Conservation (phyloP, 2,888 invertebrate genomes). For the Thereva unica region DNA sequence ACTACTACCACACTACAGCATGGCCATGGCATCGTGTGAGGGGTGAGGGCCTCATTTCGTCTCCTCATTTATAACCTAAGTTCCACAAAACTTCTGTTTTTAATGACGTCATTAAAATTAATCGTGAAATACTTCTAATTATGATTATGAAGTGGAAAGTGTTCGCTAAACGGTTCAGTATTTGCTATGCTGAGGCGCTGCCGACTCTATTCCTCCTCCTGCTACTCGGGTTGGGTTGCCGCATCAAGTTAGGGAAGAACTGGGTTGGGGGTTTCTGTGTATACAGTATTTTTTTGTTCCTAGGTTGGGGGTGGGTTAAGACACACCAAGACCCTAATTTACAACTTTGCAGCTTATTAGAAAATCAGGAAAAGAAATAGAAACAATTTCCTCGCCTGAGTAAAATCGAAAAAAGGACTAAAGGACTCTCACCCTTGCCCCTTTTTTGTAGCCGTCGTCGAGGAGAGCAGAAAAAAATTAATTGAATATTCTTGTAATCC, state of each 20-base stretch:
- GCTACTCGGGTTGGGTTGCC: too few relatives aligned
- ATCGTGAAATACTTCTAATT: slow-evolving; percentile 42
- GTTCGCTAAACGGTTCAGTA: slow-evolving; percentile 32
- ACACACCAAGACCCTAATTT: slow-evolving; percentile 28
- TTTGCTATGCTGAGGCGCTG: slow-evolving; percentile 14
- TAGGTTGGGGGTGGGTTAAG: too few relatives aligned
- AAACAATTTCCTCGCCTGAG: slow-evolving; percentile 5
- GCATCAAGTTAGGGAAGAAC: too few relatives aligned
- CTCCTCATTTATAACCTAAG: slow-evolving; percentile 31
- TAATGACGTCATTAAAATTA: slow-evolving; percentile 43
- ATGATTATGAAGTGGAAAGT: slow-evolving; percentile 43
- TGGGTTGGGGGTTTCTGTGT: too few relatives aligned
- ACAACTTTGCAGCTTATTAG: slow-evolving; percentile 37
- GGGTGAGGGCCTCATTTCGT: slow-evolving; percentile 11
- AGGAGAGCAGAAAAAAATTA: slow-evolving; percentile 33
- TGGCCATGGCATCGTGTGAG: too few relatives aligned
- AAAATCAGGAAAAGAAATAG: slow-evolving; percentile 34
- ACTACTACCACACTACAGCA: too few relatives aligned
- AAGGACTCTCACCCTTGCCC: too few relatives aligned
- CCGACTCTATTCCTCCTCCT: too few relatives aligned
- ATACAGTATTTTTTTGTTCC: too few relatives aligned
- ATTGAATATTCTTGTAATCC: slow-evolving; percentile 39
- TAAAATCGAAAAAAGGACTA: slow-evolving; percentile 1
- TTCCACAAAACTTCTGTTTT: slow-evolving; percentile 42
- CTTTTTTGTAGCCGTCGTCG: neutral